Conservation (phyloP, 2,797 vertebrate genomes). For the Labeo calbasu region DNA sequence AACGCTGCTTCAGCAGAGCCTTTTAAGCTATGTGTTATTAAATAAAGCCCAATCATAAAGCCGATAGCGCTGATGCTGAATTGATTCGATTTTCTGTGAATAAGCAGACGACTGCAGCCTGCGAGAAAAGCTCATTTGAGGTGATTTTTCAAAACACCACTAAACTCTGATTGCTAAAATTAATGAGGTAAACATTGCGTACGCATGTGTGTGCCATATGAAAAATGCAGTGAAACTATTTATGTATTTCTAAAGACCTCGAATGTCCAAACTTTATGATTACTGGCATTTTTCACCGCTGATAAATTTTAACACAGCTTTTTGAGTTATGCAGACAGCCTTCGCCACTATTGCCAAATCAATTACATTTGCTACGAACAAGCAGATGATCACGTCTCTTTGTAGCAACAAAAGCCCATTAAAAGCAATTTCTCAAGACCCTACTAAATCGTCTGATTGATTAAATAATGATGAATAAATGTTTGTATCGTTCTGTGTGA, state of each 20-base stretch:
- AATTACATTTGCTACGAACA: background rate
- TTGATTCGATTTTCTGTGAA: conserved; percentile 16
- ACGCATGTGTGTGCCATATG: background rate
- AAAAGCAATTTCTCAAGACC: background rate
- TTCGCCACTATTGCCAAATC: background rate
- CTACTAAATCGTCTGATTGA: conserved; percentile 2
- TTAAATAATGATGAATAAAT: conserved; percentile 1
- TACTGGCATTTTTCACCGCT: background rate
- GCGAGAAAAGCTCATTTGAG: background rate
- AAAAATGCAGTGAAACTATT: background rate
- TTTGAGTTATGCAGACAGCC: background rate
- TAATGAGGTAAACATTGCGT: background rate
- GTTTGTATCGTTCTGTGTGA: background rate
- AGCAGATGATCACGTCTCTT: background rate
- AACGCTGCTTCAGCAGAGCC: conserved; percentile 28
- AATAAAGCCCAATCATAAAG: conserved; percentile 36
- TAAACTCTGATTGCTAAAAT: conserved; percentile 4
- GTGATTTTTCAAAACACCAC: conserved; percentile 9
- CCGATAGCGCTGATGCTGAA: background rate
- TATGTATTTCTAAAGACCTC: conserved; percentile 1
- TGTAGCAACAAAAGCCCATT: conserved; percentile 1
- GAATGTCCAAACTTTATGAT: conserved; percentile 1
- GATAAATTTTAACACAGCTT: background rate
- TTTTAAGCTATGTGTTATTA: conserved; percentile 30
- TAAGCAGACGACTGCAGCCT: background rate